A percentile compares a stretch with the other conserved stretches of the same genome.
Evolutionary conservation across 37 sponge, comb jelly and placozoan species (phyloP).

Genomic region (Geodia barretti): DNA sequence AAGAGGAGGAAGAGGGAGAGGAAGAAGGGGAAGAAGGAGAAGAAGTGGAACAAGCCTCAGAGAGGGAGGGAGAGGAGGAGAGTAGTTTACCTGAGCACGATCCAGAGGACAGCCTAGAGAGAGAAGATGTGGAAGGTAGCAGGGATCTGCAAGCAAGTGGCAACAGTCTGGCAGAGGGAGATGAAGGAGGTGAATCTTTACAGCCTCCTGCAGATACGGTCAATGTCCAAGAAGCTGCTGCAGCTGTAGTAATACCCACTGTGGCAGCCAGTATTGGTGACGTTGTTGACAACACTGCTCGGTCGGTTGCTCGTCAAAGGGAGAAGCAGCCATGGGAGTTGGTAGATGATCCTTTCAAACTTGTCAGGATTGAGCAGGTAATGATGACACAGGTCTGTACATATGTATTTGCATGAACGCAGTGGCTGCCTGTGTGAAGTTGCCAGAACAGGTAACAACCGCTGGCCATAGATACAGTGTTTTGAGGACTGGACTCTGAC

Average conservation of each 20-base stretch:
- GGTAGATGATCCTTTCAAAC: constrained; percentile 48
- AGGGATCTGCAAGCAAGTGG: no score
- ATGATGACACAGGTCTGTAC: neutral
- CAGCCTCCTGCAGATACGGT: neutral
- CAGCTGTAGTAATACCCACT: neutral
- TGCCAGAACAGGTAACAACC: no score
- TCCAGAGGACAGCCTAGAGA: neutral
- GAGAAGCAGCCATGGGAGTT: constrained; percentile 37
- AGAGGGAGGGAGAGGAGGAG: constrained; percentile 22
- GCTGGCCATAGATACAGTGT: no score
- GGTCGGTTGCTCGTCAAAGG: neutral
- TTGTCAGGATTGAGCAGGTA: constrained; percentile 75
- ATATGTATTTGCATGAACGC: no score
- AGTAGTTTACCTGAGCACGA: no score
- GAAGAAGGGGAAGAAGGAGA: constrained; percentile 9
- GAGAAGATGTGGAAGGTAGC: constrained; percentile 28
- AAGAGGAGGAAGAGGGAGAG: constrained; percentile 12
- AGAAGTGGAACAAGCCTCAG: constrained; percentile 7
- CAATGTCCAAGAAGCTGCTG: neutral
- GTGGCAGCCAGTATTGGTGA: neutral
- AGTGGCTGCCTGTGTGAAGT: no score
- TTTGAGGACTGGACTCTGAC: no score
- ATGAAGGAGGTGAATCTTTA: neutral
- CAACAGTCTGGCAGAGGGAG: no score
- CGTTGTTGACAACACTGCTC: neutral